A percentile compares a stretch with the other conserved stretches of the same genome.
Evolutionary conservation across 2,888 invertebrate genomes (phyloP).

Genomic region (Cancer borealis): DNA sequence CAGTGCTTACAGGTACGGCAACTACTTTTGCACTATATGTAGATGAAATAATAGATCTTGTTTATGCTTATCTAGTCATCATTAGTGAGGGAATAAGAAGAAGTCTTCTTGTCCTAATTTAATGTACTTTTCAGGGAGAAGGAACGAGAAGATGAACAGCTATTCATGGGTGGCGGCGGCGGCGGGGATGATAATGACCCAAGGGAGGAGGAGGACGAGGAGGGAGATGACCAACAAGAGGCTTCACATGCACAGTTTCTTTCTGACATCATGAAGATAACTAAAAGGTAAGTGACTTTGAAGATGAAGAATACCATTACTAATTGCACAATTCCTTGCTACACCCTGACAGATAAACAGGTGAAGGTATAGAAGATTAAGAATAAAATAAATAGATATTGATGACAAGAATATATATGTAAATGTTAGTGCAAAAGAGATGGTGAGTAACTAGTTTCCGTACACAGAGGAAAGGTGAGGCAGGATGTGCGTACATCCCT

Average conservation of each 20-base stretch:
- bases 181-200: background rate
- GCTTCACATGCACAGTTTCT: constrained; percentile 15
- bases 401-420: too few relatives aligned
- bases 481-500: constrained; percentile 53
- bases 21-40: too few relatives aligned
- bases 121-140: constrained; percentile 7
- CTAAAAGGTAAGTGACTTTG: background rate
- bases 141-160: background rate
- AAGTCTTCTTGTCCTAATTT: background rate
- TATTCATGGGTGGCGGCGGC: background rate
- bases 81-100: background rate
- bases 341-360: background rate
- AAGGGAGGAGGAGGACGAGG: background rate
- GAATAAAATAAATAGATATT: too few relatives aligned
- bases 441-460: background rate
- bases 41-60: background rate
- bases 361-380: background rate
- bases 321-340: background rate
- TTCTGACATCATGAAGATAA: background rate
- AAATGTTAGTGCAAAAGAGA: too few relatives aligned
- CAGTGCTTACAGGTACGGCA: too few relatives aligned
- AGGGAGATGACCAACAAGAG: background rate
- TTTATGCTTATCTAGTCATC: background rate
- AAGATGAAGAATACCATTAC: background rate
- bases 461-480: background rate